phyloP scores from a whole-genome alignment of 92 coral and sea anemone genomes.

The Porites lobata region DNA sequence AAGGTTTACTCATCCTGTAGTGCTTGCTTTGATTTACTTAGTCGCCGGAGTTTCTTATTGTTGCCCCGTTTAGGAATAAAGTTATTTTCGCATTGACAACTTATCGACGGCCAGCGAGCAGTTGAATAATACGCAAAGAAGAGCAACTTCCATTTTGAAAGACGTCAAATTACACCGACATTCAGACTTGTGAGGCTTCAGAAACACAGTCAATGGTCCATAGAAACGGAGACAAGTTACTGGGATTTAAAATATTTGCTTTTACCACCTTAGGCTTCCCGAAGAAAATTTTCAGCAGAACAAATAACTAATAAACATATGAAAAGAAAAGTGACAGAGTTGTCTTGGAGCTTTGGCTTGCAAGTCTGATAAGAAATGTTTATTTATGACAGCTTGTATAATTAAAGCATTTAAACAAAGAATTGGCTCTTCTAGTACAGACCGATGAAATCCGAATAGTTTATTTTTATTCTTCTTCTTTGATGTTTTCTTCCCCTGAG shows the following conservation, averaged over 20 bases:
- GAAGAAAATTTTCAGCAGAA: background rate
- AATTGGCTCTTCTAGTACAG: background rate
- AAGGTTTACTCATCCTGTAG: no score
- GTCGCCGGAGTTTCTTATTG: background rate
- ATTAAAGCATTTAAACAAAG: background rate
- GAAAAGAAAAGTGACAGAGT: conserved; percentile 15
- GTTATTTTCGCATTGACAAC: no score
- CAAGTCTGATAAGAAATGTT: conserved; percentile 6
- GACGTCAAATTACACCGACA: background rate
- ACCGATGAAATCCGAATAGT: no score
- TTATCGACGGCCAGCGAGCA: background rate
- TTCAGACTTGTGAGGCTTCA: background rate
- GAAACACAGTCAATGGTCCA: background rate
- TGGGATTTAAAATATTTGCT: conserved; percentile 29
- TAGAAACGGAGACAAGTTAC: background rate
- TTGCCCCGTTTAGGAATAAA: no score
- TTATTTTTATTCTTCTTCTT: no score
- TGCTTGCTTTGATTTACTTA: background rate
- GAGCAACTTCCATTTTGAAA: background rate
- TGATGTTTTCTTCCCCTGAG: no score
- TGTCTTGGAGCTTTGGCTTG: conserved; percentile 4
- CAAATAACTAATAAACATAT: conserved; percentile 31
- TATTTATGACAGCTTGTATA: background rate
- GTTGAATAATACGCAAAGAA: background rate
- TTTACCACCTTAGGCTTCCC: background rate